Conservation (phyloP, 2,888 invertebrate genomes). For the Scelioninae gen. 1 region DNA sequence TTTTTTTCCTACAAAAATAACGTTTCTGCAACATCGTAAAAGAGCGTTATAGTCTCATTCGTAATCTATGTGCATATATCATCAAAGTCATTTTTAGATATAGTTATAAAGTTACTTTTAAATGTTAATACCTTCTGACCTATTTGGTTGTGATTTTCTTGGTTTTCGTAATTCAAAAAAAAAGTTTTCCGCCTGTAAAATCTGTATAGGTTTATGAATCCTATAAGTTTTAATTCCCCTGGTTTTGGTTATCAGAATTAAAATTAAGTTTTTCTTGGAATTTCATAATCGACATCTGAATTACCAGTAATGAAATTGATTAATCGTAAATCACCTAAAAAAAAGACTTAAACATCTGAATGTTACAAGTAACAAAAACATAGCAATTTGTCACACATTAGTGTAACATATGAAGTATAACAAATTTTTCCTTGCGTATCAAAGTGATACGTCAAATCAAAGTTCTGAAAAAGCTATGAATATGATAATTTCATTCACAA, state of each 20-base stretch:
- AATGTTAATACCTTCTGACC: conserved; percentile 41
- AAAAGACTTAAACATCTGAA: background rate
- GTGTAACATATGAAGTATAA: background rate
- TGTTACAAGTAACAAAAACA: background rate
- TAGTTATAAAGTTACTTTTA: conserved; percentile 42
- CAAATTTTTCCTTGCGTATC: background rate
- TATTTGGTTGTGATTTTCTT: conserved; percentile 14
- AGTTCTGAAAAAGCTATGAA: conserved; percentile 37
- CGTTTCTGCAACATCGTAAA: conserved; percentile 12
- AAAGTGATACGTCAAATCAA: conserved; percentile 17
- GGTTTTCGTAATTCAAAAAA: background rate
- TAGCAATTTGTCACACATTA: conserved; percentile 19
- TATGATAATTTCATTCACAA: conserved; percentile 45
- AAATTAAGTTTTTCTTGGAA: background rate
- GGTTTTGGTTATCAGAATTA: background rate
- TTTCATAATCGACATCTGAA: background rate
- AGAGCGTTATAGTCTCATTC: background rate
- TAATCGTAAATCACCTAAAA: background rate
- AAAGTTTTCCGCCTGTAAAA: too few relatives aligned
- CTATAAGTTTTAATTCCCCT: too few relatives aligned
- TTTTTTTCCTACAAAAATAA: conserved; percentile 9
- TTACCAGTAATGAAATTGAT: background rate
- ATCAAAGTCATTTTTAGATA: conserved; percentile 22
- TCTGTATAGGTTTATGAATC: too few relatives aligned
- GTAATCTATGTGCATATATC: conserved; percentile 42